Evolutionary conservation across 2,113 vertebrate genomes (phyloP).

Genomic region (Pongo pygmaeus): DNA sequence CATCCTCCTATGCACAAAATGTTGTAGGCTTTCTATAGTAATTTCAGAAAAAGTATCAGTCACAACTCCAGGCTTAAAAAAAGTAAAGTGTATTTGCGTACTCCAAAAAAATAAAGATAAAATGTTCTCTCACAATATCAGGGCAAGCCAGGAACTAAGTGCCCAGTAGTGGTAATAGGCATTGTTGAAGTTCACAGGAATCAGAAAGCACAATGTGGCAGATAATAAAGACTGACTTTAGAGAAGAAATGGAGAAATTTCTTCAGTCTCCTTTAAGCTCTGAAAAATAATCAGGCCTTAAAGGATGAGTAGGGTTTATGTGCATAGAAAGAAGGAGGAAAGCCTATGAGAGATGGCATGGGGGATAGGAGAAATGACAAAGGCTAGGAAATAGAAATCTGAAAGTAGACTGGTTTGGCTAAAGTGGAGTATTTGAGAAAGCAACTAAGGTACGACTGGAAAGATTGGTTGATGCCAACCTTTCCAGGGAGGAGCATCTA

Average conservation of each 20-base stretch:
- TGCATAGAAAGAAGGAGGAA: not conserved
- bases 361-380: not conserved
- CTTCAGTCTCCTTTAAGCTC: too few relatives aligned
- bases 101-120: not conserved
- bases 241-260: not conserved
- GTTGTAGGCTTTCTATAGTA: not conserved
- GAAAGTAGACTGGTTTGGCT: not conserved
- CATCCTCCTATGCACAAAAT: not conserved
- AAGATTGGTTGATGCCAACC: not conserved
- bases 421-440: not conserved
- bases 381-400: not conserved
- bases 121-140: not conserved
- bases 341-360: not conserved
- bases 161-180: not conserved
- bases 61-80: not conserved
- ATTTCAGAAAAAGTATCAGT: not conserved
- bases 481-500: not conserved
- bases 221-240: not conserved
- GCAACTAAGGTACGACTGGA: not conserved
- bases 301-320: not conserved
- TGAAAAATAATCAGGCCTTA: not conserved
- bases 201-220: not conserved
- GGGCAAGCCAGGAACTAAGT: not conserved
- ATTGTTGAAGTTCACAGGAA: not conserved
- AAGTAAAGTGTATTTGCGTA: not conserved